Evolutionary conservation across 64 coral and sea anemone genomes (phyloP).

Genomic region (Cladopsammia gracilis): DNA sequence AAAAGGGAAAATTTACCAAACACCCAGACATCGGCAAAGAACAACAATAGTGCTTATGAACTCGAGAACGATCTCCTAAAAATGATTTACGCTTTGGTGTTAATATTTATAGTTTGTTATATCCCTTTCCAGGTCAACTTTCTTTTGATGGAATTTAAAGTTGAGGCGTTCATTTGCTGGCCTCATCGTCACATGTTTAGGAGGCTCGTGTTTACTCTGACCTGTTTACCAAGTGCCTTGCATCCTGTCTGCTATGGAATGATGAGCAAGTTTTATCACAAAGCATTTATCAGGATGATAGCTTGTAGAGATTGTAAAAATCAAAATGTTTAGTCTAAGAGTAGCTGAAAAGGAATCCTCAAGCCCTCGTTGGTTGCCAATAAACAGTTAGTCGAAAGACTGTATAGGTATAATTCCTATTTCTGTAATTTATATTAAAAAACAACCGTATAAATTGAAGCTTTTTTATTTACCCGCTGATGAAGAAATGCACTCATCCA

Average conservation of each 20-base stretch:
- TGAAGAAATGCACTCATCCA: no score
- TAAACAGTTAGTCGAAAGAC: no score
- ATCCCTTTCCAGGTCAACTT: conserved; percentile 80
- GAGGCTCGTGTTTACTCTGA: conserved; percentile 37
- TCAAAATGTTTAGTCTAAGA: not conserved
- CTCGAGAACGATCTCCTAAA: conserved; percentile 83
- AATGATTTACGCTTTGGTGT: conserved; percentile 87
- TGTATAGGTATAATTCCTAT: no score
- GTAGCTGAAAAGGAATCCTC: no score
- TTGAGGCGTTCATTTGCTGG: conserved; percentile 29
- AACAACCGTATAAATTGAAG: no score
- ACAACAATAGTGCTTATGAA: conserved; percentile 61
- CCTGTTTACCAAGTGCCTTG: conserved; percentile 75
- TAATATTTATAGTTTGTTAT: conserved; percentile 78
- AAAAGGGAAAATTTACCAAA: not conserved
- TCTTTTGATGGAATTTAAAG: conserved; percentile 71
- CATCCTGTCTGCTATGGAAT: conserved; percentile 94
- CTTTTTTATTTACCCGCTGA: no score
- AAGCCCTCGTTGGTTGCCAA: no score
- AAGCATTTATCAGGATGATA: conserved; percentile 79
- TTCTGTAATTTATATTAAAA: no score
- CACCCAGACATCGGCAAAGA: not conserved
- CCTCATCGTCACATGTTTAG: conserved; percentile 38
- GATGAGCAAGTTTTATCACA: conserved; percentile 95
- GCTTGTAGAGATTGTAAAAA: conserved; percentile 52